Base-by-base conservation (phyloP, 2,888 invertebrate genomes). In the Spialia ferax region DNA sequence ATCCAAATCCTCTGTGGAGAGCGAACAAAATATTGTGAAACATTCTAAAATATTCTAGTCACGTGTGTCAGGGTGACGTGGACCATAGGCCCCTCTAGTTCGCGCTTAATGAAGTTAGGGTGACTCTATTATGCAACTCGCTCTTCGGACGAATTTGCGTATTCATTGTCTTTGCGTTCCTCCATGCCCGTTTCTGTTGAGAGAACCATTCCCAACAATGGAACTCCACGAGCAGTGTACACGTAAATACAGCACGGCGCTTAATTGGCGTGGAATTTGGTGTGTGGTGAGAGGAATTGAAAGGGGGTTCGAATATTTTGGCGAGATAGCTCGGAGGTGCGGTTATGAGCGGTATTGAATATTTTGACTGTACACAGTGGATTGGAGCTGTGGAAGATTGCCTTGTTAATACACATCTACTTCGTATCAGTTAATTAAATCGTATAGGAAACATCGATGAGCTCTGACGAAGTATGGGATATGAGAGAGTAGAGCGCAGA, bases 71-170 rank as follows among this genome's bases (percentile, higher is more conserved):
- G 22, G 7, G 79, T 80, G 78, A 77, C 77, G 81, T 76, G 75
- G 74, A 70, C 76, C 70, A 76, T 74, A 71, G 69, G 74, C 77
- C 77, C 76, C 75, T 76, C 72, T 69, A 77, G 79, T 77, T 81
- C 66, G 18, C n/a, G 81, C 75, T 76, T 81, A 79, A 85, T 85
- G 80, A 82, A 83, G 78, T 83, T 80, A 81, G 74, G 73, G 71
- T 74, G 74, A 78, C 77, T 77, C 71, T 70, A 71, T 76, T 74
- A 73, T 73, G 70, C 65, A 59, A 57, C 50, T 68, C 32, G 48
- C 32, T 61, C 54, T 60, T 45, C 54, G 60, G 32, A 55, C 55
- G n/a, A 60, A 66, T 67, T 67, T 67, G 60, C 55, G 67, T 61
- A 61, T 61, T 61, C 67, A 67, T 67, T 61, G 67, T 67, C 48